Conservation (phyloP, 2,797 vertebrate species). For the Tiaroga cobitis region DNA sequence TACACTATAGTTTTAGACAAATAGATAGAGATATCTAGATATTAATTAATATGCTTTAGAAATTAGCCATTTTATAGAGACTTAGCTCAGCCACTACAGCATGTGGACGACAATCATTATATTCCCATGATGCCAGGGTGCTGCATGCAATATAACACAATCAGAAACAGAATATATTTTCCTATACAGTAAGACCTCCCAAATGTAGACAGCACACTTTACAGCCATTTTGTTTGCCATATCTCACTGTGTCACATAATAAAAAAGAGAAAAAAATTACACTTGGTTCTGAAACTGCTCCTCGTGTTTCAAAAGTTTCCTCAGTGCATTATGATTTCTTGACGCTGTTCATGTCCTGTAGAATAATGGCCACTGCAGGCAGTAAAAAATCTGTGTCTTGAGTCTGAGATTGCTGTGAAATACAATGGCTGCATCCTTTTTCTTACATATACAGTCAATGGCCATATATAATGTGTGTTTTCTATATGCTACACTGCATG, state of each 20-base stretch:
- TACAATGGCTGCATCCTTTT: background rate
- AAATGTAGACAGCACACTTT: conserved; percentile 12
- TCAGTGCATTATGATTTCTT: background rate
- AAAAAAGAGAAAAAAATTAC: background rate
- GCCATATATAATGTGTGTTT: background rate
- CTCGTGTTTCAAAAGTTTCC: background rate
- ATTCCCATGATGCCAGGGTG: background rate
- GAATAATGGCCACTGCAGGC: background rate
- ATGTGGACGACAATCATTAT: background rate
- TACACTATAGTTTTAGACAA: background rate
- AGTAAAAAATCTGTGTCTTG: conserved; percentile 17
- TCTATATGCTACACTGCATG: background rate
- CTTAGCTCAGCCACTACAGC: background rate
- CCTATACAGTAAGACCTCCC: background rate
- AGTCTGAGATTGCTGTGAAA: conserved; percentile 32
- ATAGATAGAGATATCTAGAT: background rate
- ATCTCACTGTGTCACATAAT: background rate
- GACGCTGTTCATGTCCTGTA: background rate
- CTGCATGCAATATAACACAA: background rate
- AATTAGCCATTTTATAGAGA: background rate
- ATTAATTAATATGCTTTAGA: background rate
- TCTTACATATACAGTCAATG: background rate
- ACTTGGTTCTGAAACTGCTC: background rate
- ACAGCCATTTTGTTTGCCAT: background rate
- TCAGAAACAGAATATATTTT: background rate